Percentiles rank a stretch among this genome's conserved stretches.
These are phyloP conservation scores for Philaethria dido DNA, from an alignment of 2,888 invertebrate genomes.

Conservation along the genomic window DNA sequence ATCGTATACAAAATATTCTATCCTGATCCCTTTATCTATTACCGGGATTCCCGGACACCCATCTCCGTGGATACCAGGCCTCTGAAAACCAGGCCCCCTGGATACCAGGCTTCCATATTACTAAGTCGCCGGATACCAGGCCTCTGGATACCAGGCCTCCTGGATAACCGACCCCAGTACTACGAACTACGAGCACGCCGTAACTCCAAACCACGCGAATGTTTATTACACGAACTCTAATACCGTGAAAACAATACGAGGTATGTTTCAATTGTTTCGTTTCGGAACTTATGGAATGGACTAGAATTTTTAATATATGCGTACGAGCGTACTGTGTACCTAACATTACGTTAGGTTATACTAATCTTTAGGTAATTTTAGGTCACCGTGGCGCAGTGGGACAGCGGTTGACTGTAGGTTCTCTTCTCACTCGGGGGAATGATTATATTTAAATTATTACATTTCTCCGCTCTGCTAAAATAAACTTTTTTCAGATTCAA, in stretches of 20 bases:
- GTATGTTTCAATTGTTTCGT: constrained; percentile 16
- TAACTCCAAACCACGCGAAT: constrained; percentile 12
- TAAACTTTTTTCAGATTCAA: no score
- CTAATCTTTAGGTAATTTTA: background rate
- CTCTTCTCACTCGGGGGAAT: no score
- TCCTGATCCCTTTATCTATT: background rate
- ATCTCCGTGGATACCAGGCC: no score
- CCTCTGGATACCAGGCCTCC: no score
- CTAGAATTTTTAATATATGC: constrained; percentile 13
- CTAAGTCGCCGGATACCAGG: no score
- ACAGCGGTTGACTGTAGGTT: no score
- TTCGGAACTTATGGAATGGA: constrained; percentile 9
- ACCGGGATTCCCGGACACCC: background rate
- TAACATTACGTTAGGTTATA: background rate
- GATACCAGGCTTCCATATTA: no score
- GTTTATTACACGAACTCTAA: constrained; percentile 18
- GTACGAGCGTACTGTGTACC: background rate
- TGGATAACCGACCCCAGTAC: no score
- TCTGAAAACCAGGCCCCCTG: no score
- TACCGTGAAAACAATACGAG: constrained; percentile 16
- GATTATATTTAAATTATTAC: no score
- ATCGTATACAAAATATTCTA: constrained; percentile 23
- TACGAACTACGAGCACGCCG: background rate
- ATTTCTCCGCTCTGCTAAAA: no score
- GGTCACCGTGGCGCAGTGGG: background rate